A percentile compares a stretch with the other conserved stretches of the same genome.
These are phyloP conservation scores for Argynnis bischoffii DNA, from an alignment of 2,888 invertebrate species.

Conservation along the genomic window DNA sequence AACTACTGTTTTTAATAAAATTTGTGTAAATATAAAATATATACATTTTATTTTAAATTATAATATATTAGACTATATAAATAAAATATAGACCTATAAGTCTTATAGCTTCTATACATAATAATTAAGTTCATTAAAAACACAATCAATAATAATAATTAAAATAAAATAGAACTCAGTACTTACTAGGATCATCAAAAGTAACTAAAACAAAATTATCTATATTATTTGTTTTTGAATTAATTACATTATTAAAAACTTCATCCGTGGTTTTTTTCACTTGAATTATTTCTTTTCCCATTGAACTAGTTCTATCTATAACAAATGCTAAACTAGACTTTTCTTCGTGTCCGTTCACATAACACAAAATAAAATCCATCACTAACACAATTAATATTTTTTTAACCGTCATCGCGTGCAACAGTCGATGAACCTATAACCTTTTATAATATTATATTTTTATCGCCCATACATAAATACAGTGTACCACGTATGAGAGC, in stretches of 20 bases:
- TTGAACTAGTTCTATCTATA: slow-evolving; percentile 61
- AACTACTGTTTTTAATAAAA: no score
- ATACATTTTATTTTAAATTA: no score
- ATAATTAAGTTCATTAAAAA: no score
- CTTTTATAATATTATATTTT: background rate
- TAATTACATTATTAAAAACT: slow-evolving; percentile 59
- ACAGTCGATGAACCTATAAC: background rate
- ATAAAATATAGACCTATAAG: no score
- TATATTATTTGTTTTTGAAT: slow-evolving; percentile 52
- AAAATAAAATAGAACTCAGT: background rate
- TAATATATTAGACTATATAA: no score
- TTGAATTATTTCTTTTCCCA: slow-evolving; percentile 53
- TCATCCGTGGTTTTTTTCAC: slow-evolving; percentile 49
- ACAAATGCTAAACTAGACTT: slow-evolving; percentile 62
- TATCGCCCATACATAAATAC: background rate
- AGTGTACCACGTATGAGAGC: background rate
- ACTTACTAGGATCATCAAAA: slow-evolving; percentile 63
- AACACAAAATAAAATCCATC: slow-evolving; percentile 1
- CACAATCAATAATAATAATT: no score
- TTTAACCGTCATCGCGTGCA: background rate
- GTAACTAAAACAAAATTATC: slow-evolving; percentile 61
- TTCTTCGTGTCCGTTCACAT: slow-evolving; percentile 1
- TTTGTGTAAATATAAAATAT: no score
- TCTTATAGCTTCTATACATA: no score
- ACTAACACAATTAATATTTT: slow-evolving; percentile 3